Evolutionary conservation across 1,140 invertebrate genomes (phyloP).

Genomic region (Drosophila busckii): DNA sequence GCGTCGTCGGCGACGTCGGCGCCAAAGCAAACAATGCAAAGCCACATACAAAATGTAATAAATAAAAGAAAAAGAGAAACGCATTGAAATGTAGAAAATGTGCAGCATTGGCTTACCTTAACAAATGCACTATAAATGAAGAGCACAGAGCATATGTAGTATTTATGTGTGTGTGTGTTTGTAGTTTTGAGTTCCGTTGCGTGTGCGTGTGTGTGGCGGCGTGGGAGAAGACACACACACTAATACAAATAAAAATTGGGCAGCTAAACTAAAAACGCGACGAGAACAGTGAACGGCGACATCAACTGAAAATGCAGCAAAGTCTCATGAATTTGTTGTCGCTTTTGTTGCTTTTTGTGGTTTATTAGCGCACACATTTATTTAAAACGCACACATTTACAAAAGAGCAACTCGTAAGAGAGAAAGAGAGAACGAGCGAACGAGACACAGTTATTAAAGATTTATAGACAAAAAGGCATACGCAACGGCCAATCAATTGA

Average conservation of each 20-base stretch:
- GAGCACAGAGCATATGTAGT: slow-evolving; percentile 18
- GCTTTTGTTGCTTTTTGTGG: slow-evolving; percentile 36
- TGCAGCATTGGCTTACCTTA: slow-evolving; percentile 17
- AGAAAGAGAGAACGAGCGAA: slow-evolving; percentile 12
- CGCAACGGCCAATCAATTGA: slow-evolving; percentile 32
- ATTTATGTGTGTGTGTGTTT: slow-evolving; percentile 21
- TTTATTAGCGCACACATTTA: slow-evolving; percentile 28
- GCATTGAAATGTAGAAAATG: slow-evolving; percentile 29
- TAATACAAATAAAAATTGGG: slow-evolving; percentile 26
- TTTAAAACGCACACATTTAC: slow-evolving; percentile 13
- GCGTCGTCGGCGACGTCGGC: not conserved
- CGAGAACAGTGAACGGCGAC: slow-evolving; percentile 16
- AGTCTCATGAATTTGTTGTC: slow-evolving; percentile 32
- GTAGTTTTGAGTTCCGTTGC: slow-evolving; percentile 15
- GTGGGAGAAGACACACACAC: slow-evolving; percentile 14
- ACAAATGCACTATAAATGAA: slow-evolving; percentile 32
- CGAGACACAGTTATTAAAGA: too few species aligned
- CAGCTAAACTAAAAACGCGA: slow-evolving; percentile 25
- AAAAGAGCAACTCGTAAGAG: slow-evolving; percentile 10
- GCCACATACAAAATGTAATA: slow-evolving; percentile 15
- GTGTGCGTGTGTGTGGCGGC: not conserved
- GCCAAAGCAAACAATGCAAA: slow-evolving; percentile 32
- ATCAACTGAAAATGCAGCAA: slow-evolving; percentile 32
- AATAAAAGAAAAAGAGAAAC: slow-evolving; percentile 21
- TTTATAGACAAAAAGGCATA: too few species aligned